Conservation (phyloP, 2,113 vertebrate species). For the Oxygymnocypris stewartii region DNA sequence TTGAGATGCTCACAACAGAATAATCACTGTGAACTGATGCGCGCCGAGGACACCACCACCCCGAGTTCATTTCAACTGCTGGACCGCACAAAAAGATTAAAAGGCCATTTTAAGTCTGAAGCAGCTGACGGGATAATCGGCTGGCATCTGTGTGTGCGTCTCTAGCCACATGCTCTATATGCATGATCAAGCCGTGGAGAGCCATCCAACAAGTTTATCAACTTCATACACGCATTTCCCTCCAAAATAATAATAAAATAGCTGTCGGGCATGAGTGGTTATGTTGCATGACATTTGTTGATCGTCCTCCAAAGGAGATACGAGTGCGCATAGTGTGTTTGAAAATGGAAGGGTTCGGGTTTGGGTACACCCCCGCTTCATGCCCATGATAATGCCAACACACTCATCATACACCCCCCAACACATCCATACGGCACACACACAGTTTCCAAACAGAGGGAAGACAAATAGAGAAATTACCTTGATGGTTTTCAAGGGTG, state of each 20-base stretch:
- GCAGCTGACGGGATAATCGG: constrained; percentile 37
- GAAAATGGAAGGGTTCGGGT: constrained; percentile 22
- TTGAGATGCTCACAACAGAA: constrained; percentile 9
- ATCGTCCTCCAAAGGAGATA: not conserved
- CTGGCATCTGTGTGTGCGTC: constrained; percentile 23
- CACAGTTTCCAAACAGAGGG: constrained; percentile 35
- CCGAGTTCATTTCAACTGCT: constrained; percentile 24
- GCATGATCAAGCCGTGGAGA: constrained; percentile 16
- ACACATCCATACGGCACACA: constrained; percentile 43
- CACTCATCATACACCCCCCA: constrained; percentile 34
- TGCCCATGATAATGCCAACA: constrained; percentile 29
- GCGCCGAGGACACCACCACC: constrained; percentile 21
- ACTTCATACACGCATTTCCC: constrained; percentile 11
- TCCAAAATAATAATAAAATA: constrained; percentile 4
- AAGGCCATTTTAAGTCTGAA: constrained; percentile 21
- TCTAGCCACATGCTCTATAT: constrained; percentile 7
- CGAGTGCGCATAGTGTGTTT: constrained; percentile 33
- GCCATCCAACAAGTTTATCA: constrained; percentile 32
- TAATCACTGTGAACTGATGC: constrained; percentile 13
- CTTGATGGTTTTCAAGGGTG: constrained; percentile 92
- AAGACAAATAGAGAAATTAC: constrained; percentile 70
- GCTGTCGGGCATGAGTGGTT: not conserved
- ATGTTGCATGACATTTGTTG: constrained; percentile 10
- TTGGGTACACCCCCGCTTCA: constrained; percentile 41
- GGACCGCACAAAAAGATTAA: constrained; percentile 9